Evolutionary conservation across 2,888 invertebrate genomes (phyloP), one percentile per base, ranked within the genome.

Genomic region (Apodemia mormo): DNA sequence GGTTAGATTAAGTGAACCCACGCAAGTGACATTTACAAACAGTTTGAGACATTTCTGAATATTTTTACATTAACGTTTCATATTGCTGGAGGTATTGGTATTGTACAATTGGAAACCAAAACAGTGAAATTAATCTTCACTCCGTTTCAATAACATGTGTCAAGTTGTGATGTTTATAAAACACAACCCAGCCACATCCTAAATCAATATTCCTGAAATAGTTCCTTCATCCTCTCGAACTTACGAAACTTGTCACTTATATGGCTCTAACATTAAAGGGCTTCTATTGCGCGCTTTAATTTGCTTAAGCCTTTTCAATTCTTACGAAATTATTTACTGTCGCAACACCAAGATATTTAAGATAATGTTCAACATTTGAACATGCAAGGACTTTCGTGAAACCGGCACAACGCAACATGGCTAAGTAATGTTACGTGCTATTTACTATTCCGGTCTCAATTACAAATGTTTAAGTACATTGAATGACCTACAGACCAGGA

Each of bases 381-480:
- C 67, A 58, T 70, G 64, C 70, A 71, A 73, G 73, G 72, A 74
- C 73, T 78, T 77, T 76, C 75, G 75, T 73, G 75, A 76, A 76
- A 61, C 68, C 66, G 61, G 33, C 61, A 33, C 61, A 61, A 70
- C 76, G 79, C 80, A 80, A 81, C 76, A 71, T 76, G 79, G 75
- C 80, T 79, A 81, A 75, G 74, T 78, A 56, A 66, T 73, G 71
- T 82, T 79, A 81, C 79, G 79, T 82, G 73, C 79, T 77, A 77
- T 81, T 83, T 82, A 78, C 74, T 74, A 77, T 78, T 80, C 72
- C 70, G 71, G 72, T 73, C 74, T 79, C 79, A 79, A 77, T 76
- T 79, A 76, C 78, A 77, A 78, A 78, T 76, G 68, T 72, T 69
- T 71, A 54, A 12, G 61, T 37, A 30, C 14, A 61, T 61, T 61